A percentile compares a stretch with the other conserved stretches of the same genome.
Evolutionary conservation across 2,797 vertebrate genomes (phyloP).

Genomic region (Helarctos malayanus): DNA sequence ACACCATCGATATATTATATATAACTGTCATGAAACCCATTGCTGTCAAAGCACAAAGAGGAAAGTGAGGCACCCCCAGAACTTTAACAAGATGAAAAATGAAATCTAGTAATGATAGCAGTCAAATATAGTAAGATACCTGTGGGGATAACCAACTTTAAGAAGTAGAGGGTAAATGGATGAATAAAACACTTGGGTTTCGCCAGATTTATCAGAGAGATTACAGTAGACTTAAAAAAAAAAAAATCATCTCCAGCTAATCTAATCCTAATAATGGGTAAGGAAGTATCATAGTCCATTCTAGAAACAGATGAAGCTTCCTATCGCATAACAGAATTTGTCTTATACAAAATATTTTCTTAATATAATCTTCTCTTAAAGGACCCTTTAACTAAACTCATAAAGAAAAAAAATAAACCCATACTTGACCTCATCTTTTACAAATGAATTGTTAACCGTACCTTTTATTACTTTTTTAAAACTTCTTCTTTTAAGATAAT

Average conservation of each 20-base stretch:
- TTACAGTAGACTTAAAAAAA: neutral
- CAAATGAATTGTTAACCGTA: neutral
- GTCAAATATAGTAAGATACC: neutral
- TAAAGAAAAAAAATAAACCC: neutral
- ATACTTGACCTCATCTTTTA: neutral
- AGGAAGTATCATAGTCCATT: neutral
- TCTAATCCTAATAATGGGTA: neutral
- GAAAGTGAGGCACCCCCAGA: neutral
- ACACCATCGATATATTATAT: neutral
- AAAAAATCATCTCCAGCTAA: neutral
- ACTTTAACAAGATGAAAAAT: neutral
- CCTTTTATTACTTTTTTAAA: neutral
- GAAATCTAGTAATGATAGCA: neutral
- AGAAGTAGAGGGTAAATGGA: neutral
- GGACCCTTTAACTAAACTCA: neutral
- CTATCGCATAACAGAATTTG: neutral
- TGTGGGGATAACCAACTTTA: neutral
- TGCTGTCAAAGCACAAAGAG: neutral
- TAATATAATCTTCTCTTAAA: neutral
- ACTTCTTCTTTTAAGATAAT: neutral
- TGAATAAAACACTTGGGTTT: neutral
- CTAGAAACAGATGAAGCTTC: neutral
- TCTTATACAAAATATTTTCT: slow-evolving; percentile 12
- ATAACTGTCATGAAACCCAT: neutral
- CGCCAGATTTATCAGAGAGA: neutral